Base-by-base conservation (phyloP, 2,888 invertebrate species). In the Sesia apiformis region DNA sequence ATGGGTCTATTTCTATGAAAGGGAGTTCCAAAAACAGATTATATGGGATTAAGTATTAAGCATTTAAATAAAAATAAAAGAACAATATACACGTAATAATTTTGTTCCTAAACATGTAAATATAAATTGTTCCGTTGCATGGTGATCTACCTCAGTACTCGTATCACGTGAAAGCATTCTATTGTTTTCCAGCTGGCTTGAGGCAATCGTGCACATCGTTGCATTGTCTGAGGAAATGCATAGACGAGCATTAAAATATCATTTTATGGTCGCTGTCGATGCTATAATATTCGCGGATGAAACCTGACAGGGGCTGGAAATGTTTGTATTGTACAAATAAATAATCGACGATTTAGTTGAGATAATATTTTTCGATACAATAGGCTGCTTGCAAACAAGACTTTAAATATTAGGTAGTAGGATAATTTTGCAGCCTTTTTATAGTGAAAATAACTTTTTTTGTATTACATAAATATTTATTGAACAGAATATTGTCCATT, bases 171-270 rank as follows among this genome's bases (percentile, higher is more conserved):
- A 67, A 67, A 66, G 67, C 63, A 66, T 64, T 63, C 69, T 72
- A 78, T 81, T 80, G 79, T 82, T 75, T 66, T 61, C 53, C 52
- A n/a, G 51, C 56, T 57, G 52, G 68, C 76, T 70, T 56, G 63
- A 64, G 72, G 76, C 75, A 69, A 71, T 81, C 81, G 77, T 74
- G 78, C 74, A 66, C 78, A 77, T 81, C 80, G 84, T 84, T 86
- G 85, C 84, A 72, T 81, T 74, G 75, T 69, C 68, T 58, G 51
- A 68, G 69, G 72, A 74, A 72, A 69, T 52, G 57, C 61, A 62
- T 54, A 60, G 66, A 61, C 57, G 49, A 67, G 63, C 69, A 69
- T 70, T 69, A 69, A 69, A 71, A 74, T 69, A 70, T 66, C 69
- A 70, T 65, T 73, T 69, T 70, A 71, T 62, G 63, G 71, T 62